Base-by-base conservation (phyloP, 1,140 invertebrate species). In the Xylocopa sonorina region DNA sequence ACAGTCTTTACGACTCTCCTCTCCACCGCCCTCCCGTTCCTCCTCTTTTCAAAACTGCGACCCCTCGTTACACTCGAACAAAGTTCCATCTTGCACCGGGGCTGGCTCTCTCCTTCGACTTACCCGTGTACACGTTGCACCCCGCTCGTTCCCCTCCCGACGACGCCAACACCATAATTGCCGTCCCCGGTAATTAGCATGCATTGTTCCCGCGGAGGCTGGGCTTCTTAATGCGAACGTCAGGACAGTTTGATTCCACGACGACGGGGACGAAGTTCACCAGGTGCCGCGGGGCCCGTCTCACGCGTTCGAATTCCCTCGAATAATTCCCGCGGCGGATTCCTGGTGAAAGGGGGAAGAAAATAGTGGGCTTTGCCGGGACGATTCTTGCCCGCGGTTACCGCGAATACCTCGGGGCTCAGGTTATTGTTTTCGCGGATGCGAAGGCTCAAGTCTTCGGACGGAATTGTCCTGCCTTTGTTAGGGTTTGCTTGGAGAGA, bases 101-200 rank as follows among this genome's bases (percentile, higher is more conserved):
- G n/a, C 12, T n/a, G 10, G 1, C 27, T 29, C 43, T 29, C 4
- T 16, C 10, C 32, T 9, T 51, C 48, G 14, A 21, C 18, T 6
- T 6, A n/a, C n/a, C n/a, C 21, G 21, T 38, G 34, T 38, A 38
- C 2, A n/a, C n/a, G n/a, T n/a, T n/a, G n/a, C 5, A 14, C 10
- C 18, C 55, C 21, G 21, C 55, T 16, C 16, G 27, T 32, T 12
- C 24, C 0, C 3, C 9, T 32, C 41, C n/a, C 21, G 63, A 12
- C 46, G 46, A 50, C n/a, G 29, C 16, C 14, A 53, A 43, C 18
- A 18, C 34, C 53, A 46, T 71, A 77, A 77, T 77, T 60, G 66
- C 75, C 46, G 24, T n/a, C n/a, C 2, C 24, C 32, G 64, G 57
- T 84, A 80, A 84, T 84, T 84, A 84, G 51, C 32, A 71, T 73